Evolutionary conservation across 2,888 invertebrate genomes (phyloP).

Genomic region (Drosophila paranaensis): DNA sequence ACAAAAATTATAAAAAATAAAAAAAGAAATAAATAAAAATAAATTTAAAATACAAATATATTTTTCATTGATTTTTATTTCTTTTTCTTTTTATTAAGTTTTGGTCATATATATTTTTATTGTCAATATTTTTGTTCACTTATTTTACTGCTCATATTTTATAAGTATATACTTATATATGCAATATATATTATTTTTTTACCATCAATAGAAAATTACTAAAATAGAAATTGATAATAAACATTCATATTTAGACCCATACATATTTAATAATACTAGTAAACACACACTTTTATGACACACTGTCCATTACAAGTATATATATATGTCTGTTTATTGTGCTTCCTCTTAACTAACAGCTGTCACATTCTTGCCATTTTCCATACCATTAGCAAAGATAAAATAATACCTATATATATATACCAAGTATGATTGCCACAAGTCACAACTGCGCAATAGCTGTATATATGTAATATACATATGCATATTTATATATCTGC

Average conservation of each 20-base stretch:
- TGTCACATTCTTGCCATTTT: slow-evolving; percentile 66
- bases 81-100: no score
- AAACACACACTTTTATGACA: background rate
- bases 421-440: slow-evolving; percentile 45
- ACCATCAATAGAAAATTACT: background rate
- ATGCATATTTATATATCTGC: slow-evolving; percentile 32
- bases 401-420: slow-evolving; percentile 22
- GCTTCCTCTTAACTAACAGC: slow-evolving; percentile 67
- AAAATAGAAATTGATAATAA: background rate
- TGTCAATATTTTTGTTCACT: no score
- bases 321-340: slow-evolving; percentile 3
- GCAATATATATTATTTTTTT: no score
- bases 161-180: no score
- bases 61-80: no score
- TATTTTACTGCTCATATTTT: no score
- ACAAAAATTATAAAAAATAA: no score
- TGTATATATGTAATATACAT: slow-evolving; percentile 31
- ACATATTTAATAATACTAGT: background rate
- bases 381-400: slow-evolving; percentile 59
- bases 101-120: no score
- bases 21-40: no score
- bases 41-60: no score
- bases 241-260: background rate
- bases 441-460: slow-evolving; percentile 51
- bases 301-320: slow-evolving; percentile 8